Conservation (phyloP, 2,797 vertebrate genomes). For the Hoplostethus mediterraneus region DNA sequence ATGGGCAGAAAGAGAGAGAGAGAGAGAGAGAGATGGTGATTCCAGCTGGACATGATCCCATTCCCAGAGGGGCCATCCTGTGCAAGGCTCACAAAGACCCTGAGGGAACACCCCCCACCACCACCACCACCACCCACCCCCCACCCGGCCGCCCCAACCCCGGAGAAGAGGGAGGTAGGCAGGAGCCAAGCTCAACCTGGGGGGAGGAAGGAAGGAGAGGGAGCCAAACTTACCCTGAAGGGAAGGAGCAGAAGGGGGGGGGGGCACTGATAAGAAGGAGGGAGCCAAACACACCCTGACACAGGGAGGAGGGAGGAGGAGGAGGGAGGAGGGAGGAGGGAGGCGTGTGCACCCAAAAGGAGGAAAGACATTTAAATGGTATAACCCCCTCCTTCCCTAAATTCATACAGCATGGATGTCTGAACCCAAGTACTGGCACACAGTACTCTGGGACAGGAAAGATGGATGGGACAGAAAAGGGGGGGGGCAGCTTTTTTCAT, state of each 20-base stretch:
- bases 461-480: constrained; percentile 20
- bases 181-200: background rate
- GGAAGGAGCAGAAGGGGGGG: constrained; percentile 38
- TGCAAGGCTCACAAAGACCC: constrained; percentile 65
- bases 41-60: constrained; percentile 68
- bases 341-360: constrained; percentile 29
- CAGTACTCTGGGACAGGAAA: background rate
- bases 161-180: background rate
- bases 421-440: constrained; percentile 15
- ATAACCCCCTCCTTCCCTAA: too few relatives aligned
- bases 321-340: constrained; percentile 33
- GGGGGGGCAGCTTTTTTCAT: constrained; percentile 3
- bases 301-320: constrained; percentile 37
- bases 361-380: background rate
- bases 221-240: constrained; percentile 15
- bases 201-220: background rate
- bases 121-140: background rate
- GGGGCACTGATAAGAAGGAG: constrained; percentile 67
- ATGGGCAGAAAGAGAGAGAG: background rate
- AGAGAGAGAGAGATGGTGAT: constrained; percentile 39
- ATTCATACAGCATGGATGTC: constrained; percentile 7
- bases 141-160: background rate
- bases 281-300: constrained; percentile 58
- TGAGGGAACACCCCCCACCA: constrained; percentile 48
- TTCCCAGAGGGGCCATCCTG: constrained; percentile 68